These are phyloP conservation scores for Drosophila pruinosa DNA, from an alignment of 1,140 invertebrate species.

Conservation along the genomic window DNA sequence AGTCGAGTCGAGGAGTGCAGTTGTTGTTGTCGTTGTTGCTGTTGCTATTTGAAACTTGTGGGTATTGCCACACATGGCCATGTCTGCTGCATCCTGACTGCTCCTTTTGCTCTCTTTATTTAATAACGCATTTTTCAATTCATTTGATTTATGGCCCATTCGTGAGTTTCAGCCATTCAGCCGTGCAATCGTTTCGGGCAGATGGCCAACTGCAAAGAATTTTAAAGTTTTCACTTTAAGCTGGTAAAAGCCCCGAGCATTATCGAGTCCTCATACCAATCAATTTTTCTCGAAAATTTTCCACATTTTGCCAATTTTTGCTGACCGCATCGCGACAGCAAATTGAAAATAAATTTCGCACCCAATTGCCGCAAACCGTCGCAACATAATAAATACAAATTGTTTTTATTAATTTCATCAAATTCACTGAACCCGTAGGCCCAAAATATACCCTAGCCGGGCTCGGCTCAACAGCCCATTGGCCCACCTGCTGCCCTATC, in stretches of 20 bases:
- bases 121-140: slow-evolving; percentile 78
- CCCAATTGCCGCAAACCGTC: slow-evolving; percentile 8
- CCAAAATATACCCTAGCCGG: slow-evolving; percentile 50
- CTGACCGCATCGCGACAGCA: slow-evolving; percentile 45
- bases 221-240: slow-evolving; percentile 26
- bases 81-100: slow-evolving; percentile 8
- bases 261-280: not conserved
- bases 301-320: slow-evolving; percentile 9
- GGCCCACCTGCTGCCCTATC: slow-evolving; percentile 44
- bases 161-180: slow-evolving; percentile 57
- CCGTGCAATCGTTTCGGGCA: slow-evolving; percentile 1
- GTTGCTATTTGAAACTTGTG: slow-evolving; percentile 8
- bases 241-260: not conserved
- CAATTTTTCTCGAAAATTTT: not conserved
- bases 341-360: slow-evolving; percentile 66
- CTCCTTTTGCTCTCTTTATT: slow-evolving; percentile 51
- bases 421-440: slow-evolving; percentile 63
- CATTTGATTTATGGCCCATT: slow-evolving; percentile 69
- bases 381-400: slow-evolving; percentile 58
- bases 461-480: too few species aligned
- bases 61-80: slow-evolving; percentile 9
- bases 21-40: not conserved
- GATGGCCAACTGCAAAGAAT: not conserved
- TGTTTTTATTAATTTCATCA: slow-evolving; percentile 73
- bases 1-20: not conserved